A percentile compares a stretch with the other conserved stretches of the same genome.
These are phyloP conservation scores for Chloromyia formosa DNA, from an alignment of 2,888 invertebrate genomes.

Conservation along the genomic window DNA sequence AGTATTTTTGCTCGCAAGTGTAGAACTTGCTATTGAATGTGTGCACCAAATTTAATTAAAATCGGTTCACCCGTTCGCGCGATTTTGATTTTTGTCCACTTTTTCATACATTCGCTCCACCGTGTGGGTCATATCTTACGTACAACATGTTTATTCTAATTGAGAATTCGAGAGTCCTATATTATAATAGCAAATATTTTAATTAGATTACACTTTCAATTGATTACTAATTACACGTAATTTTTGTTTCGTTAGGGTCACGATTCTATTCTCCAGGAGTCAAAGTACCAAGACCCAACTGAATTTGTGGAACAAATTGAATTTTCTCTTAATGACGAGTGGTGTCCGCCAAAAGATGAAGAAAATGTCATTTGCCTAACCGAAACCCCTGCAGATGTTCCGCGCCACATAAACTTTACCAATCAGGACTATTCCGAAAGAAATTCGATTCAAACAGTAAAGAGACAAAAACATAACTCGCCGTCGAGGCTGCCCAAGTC, in stretches of 20 bases:
- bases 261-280: not conserved
- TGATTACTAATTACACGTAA: too few relatives aligned
- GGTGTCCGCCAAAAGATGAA: conserved; percentile 32
- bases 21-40: too few relatives aligned
- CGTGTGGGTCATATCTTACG: too few relatives aligned
- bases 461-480: not conserved
- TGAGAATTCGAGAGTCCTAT: too few relatives aligned
- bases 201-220: too few relatives aligned
- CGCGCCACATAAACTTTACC: not conserved
- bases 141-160: too few relatives aligned
- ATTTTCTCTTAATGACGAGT: conserved; percentile 25
- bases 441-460: not conserved
- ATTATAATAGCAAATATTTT: too few relatives aligned
- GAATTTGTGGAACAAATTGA: conserved; percentile 35
- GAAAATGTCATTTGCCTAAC: not conserved
- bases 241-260: not conserved
- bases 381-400: not conserved
- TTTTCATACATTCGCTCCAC: too few relatives aligned
- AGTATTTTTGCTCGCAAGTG: too few relatives aligned
- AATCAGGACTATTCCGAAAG: not conserved
- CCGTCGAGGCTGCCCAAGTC: not conserved
- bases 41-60: too few relatives aligned
- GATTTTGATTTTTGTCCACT: too few relatives aligned
- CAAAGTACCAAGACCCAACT: conserved; percentile 9
- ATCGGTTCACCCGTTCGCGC: too few relatives aligned